phyloP scores from a whole-genome alignment of 2,888 invertebrate genomes.

The Hanleya hanleyi region DNA sequence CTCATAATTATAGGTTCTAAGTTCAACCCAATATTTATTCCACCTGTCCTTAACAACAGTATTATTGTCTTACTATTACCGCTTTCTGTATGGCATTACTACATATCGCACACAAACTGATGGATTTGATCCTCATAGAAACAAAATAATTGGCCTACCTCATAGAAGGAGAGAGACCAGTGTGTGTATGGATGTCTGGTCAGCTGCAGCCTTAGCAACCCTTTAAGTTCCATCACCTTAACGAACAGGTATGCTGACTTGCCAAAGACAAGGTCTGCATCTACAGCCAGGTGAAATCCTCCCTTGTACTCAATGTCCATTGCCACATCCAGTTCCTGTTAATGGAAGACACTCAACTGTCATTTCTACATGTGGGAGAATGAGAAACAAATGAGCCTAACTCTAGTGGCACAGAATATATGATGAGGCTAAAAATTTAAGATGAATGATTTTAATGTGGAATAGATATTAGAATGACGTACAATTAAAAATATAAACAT shows the following conservation, averaged over 20 bases:
- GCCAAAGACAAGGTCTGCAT: conserved; percentile 92
- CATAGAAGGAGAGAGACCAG: conserved; percentile 93
- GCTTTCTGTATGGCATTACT: background rate
- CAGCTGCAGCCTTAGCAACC: conserved; percentile 89
- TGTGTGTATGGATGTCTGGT: conserved; percentile 93
- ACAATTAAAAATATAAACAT: no score
- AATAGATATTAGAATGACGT: no score
- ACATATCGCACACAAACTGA: background rate
- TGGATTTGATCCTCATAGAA: background rate
- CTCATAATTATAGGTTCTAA: no score
- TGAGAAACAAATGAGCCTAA: no score
- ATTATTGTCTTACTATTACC: no score
- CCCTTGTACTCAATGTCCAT: conserved; percentile 93
- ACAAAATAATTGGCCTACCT: conserved; percentile 66
- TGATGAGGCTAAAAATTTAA: no score
- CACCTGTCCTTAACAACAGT: no score
- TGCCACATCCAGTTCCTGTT: conserved; percentile 82
- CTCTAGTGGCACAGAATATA: no score
- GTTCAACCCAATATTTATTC: no score
- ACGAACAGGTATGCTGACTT: conserved; percentile 92
- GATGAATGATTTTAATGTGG: no score
- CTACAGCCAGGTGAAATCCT: conserved; percentile 93
- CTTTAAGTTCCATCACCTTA: conserved; percentile 89
- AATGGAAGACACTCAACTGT: no score
- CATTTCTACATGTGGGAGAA: no score